phyloP scores from a whole-genome alignment of 2,113 vertebrate species.

The Tupaia chinensis region DNA sequence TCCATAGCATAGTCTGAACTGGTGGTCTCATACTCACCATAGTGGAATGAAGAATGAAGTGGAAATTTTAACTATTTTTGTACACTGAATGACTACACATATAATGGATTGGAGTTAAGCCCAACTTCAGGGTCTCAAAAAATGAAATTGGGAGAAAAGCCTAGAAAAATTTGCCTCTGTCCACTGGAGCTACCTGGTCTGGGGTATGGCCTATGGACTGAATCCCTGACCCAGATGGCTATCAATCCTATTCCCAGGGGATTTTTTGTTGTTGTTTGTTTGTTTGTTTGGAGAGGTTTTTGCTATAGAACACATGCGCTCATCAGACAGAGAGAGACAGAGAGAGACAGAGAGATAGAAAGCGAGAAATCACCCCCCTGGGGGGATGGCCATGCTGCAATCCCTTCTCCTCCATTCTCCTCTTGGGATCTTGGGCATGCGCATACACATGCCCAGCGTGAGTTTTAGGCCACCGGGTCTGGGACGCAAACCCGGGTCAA shows the following conservation, averaged over 20 bases:
- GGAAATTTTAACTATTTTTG: not conserved
- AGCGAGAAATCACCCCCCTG: no score
- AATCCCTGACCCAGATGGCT: not conserved
- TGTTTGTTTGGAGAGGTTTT: no score
- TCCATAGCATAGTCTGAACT: not conserved
- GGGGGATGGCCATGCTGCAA: no score
- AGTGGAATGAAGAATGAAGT: constrained; percentile 12
- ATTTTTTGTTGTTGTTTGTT: not conserved
- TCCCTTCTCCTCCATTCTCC: no score
- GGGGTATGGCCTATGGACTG: not conserved
- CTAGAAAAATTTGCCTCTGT: not conserved
- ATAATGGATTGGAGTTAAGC: not conserved
- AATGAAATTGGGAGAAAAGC: not conserved
- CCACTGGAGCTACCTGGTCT: not conserved
- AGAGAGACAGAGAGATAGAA: no score
- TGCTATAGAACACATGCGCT: no score
- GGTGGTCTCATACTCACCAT: not conserved
- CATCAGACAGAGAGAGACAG: no score
- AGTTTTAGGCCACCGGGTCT: no score
- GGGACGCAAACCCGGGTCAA: no score
- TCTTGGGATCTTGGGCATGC: no score
- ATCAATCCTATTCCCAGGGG: not conserved
- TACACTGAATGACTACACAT: constrained; percentile 17
- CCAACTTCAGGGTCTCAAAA: constrained; percentile 13
- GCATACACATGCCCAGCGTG: no score